Percentiles rank a stretch among this genome's conserved stretches.
Conservation (phyloP, 2,113 vertebrate species). For the Pedetes capensis region DNA sequence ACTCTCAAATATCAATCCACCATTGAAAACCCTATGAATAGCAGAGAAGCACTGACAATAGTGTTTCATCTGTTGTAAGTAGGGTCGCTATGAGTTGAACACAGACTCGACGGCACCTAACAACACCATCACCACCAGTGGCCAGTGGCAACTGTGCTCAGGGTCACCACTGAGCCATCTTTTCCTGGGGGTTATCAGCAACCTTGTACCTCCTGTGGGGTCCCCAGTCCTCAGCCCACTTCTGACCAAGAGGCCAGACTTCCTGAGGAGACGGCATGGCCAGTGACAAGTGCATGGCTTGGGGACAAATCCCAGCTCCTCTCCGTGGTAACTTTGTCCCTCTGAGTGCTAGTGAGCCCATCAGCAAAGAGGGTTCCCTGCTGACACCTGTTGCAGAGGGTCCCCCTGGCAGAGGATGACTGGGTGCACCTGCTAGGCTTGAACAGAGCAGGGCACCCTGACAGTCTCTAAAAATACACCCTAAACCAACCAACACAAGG, state of each 20-base stretch:
- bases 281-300: neutral
- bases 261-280: neutral
- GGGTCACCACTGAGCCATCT: neutral
- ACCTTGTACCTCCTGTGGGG: neutral
- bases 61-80: no score
- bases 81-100: no score
- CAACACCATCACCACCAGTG: no score
- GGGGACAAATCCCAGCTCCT: neutral
- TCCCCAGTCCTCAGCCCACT: neutral
- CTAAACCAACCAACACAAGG: neutral
- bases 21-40: no score
- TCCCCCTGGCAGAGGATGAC: no score
- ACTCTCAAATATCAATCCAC: no score
- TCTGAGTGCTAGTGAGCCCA: neutral
- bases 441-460: neutral
- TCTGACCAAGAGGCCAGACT: neutral
- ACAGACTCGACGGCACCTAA: no score
- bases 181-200: neutral
- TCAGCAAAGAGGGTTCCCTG: neutral
- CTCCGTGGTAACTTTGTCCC: neutral
- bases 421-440: rapidly evolving
- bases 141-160: neutral
- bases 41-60: no score
- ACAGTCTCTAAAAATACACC: neutral
- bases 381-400: neutral